A percentile compares a stretch with the other conserved stretches of the same genome.
Evolutionary conservation across 2,888 invertebrate species (phyloP).

Genomic region (Julus scandinavius): DNA sequence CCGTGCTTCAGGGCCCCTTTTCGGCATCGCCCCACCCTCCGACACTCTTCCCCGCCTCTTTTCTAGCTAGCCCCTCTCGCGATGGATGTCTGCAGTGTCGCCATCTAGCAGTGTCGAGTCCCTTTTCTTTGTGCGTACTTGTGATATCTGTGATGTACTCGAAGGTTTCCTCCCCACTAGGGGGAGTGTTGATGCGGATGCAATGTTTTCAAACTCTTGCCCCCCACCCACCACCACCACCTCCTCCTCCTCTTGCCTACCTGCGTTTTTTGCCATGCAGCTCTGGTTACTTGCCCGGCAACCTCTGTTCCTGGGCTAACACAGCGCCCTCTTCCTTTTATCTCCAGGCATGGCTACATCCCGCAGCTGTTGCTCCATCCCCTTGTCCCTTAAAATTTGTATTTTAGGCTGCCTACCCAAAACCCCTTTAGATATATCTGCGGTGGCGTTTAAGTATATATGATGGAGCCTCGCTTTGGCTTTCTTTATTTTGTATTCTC

Average conservation of each 20-base stretch:
- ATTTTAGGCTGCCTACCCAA: not conserved
- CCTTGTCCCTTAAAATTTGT: not conserved
- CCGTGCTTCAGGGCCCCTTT: not conserved
- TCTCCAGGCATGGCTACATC: not conserved
- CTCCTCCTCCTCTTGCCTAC: not conserved
- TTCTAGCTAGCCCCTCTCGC: not conserved
- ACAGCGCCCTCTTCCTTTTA: not conserved
- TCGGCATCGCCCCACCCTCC: not conserved
- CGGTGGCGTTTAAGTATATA: not conserved
- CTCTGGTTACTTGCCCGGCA: not conserved
- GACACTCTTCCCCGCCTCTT: not conserved
- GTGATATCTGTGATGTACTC: slow-evolving; percentile 18
- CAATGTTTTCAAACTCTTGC: not conserved
- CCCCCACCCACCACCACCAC: not conserved
- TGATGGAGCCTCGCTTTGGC: slow-evolving; percentile 1
- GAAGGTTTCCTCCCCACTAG: slow-evolving; percentile 11
- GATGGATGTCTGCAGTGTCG: slow-evolving; percentile 18
- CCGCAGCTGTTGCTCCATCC: not conserved
- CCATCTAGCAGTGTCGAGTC: slow-evolving; percentile 1
- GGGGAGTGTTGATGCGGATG: slow-evolving; percentile 11
- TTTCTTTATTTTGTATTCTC: not conserved
- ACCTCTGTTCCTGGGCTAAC: not conserved
- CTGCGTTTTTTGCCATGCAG: not conserved
- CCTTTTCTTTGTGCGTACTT: slow-evolving; percentile 3
- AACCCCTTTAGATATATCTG: not conserved